phyloP scores from a whole-genome alignment of 2,888 invertebrate genomes.

The Sinopyrophorus schimmeli region DNA sequence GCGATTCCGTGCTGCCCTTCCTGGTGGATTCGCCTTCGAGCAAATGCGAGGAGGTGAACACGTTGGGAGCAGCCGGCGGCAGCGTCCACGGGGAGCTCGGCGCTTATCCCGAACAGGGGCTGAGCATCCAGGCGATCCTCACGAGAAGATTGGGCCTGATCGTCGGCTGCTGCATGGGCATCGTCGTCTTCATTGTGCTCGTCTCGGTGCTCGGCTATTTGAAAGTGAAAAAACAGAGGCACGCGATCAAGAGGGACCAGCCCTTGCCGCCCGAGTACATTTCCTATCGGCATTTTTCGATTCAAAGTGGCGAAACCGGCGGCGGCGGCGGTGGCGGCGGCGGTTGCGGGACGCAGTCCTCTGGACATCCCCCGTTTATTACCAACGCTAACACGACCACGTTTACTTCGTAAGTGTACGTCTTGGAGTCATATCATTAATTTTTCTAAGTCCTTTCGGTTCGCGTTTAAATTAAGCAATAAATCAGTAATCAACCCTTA shows the following conservation, averaged over 20 bases:
- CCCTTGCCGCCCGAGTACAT: conserved; percentile 78
- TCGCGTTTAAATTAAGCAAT: conserved; percentile 3
- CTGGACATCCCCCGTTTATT: conserved; percentile 53
- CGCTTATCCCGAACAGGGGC: conserved; percentile 50
- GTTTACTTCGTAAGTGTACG: conserved; percentile 33
- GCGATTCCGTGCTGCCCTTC: conserved; percentile 60
- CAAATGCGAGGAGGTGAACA: conserved; percentile 76
- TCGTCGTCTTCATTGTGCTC: conserved; percentile 81
- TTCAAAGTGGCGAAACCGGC: conserved; percentile 65
- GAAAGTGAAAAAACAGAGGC: conserved; percentile 81
- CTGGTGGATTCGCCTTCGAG: conserved; percentile 73
- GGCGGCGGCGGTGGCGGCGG: no score
- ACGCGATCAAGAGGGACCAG: conserved; percentile 73
- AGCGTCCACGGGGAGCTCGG: conserved; percentile 62
- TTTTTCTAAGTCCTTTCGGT: no score
- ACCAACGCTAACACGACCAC: conserved; percentile 53
- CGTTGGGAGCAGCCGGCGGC: conserved; percentile 72
- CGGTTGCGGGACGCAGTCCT: no score
- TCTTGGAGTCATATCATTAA: no score
- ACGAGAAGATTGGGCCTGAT: conserved; percentile 82
- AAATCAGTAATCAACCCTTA: conserved; percentile 7
- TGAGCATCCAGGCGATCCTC: conserved; percentile 72
- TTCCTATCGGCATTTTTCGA: conserved; percentile 74
- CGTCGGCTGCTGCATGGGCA: conserved; percentile 84
- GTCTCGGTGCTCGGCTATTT: conserved; percentile 84